Evolutionary conservation across 1,140 invertebrate species (phyloP).

Genomic region (Macrotrachela quadricornifera): DNA sequence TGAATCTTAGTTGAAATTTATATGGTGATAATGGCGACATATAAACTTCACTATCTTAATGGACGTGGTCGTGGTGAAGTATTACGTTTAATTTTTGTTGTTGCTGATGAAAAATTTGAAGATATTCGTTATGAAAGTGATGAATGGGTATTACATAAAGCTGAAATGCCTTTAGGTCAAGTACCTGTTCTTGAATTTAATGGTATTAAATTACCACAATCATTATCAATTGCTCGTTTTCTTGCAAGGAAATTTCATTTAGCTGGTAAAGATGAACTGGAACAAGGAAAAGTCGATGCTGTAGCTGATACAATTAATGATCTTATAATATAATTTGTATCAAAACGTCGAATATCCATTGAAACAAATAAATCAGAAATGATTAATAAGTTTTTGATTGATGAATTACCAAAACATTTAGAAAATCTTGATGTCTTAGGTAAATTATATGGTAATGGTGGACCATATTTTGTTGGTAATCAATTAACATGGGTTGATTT

Average conservation of each 20-base stretch:
- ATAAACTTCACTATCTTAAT: slow-evolving; percentile 12
- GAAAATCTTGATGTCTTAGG: too few species aligned
- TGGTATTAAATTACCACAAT: background rate
- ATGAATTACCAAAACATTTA: too few species aligned
- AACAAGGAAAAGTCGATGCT: background rate
- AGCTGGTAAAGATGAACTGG: background rate
- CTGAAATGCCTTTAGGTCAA: background rate
- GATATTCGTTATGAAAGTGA: slow-evolving; percentile 10
- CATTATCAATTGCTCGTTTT: background rate
- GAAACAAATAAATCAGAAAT: too few species aligned
- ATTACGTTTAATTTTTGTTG: slow-evolving; percentile 11
- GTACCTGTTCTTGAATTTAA: slow-evolving; percentile 6
- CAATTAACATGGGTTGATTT: too few species aligned
- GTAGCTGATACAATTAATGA: background rate
- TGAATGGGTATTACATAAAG: slow-evolving; percentile 6
- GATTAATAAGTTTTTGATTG: too few species aligned
- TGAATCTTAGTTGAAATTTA: too few species aligned
- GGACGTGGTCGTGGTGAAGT: slow-evolving; percentile 10
- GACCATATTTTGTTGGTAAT: too few species aligned
- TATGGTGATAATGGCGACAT: slow-evolving; percentile 6
- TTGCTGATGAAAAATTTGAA: slow-evolving; percentile 11
- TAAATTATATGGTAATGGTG: too few species aligned
- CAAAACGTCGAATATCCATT: too few species aligned
- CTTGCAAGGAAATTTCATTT: background rate
- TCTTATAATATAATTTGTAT: too few species aligned